Percentiles rank a stretch among this genome's conserved stretches.
phyloP scores from a whole-genome alignment of 2,113 vertebrate species.

The Varanus salvator region DNA sequence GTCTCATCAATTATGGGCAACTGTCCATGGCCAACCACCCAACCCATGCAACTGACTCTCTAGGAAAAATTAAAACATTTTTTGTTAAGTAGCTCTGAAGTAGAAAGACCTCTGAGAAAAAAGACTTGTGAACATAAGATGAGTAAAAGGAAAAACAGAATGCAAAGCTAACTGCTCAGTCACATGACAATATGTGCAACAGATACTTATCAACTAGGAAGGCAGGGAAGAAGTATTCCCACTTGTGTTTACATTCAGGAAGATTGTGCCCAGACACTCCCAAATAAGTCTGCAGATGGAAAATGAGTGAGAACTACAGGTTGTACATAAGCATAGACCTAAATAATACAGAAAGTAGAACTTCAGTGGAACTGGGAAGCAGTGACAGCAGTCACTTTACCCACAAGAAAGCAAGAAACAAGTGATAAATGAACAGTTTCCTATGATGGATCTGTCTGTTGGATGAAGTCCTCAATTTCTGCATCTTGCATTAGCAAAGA shows the following conservation, averaged over 20 bases:
- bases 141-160: neutral
- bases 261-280: neutral
- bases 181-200: neutral
- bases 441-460: neutral
- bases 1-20: neutral
- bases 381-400: neutral
- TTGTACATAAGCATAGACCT: neutral
- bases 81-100: neutral
- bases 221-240: neutral
- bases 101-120: neutral
- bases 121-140: neutral
- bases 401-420: neutral
- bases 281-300: neutral
- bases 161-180: neutral
- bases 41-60: neutral
- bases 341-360: neutral
- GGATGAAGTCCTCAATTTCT: conserved; percentile 2
- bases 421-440: neutral
- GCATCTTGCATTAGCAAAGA: neutral
- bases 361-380: neutral
- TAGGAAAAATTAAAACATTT: neutral
- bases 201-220: neutral
- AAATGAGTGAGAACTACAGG: neutral
- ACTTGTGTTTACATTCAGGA: neutral
- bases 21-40: neutral